Evolutionary conservation across 2,797 vertebrate species (phyloP), one percentile per base, ranked within the genome.

Genomic region (Tolypeutes matacus): DNA sequence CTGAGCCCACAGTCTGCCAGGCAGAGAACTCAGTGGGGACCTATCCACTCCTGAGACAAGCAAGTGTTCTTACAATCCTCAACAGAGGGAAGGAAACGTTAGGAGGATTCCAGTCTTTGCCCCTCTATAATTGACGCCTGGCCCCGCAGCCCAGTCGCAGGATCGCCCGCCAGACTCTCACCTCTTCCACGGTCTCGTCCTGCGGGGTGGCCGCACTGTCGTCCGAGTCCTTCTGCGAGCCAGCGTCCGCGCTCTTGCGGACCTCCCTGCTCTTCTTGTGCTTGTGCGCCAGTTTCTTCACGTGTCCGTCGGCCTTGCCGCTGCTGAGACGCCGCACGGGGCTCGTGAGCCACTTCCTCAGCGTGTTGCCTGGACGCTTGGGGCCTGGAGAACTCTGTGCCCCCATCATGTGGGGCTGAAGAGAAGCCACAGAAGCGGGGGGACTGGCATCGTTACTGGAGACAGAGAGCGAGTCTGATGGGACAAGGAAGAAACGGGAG

Each of bases 261-360:
- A 99, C 99, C 25, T 99, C 99, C 7, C 99, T 98, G 96, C 98
- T 99, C 98, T 99, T 99, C 98, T 99, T 99, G 98, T 99, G 99
- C 97, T 99, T 99, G 98, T 99, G 99, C 0, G 99, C 99, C 82
- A 99, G 98, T 91, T 99, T 99, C 98, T 99, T 99, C 65, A 99
- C 99, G 0, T 99, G 99, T 65, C 99, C 99, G 0, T 99, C 99
- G 0, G 99, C 99, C 96, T 99, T 99, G 64, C 99, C 99, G 21
- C 99, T 99, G 98, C 99, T 99, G 0, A 99, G 99, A 73, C 99
- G 98, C 73, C 99, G 99, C 97, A 99, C 99, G 0, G 99, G 99
- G 96, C 99, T 99, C 73, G 99, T 99, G 49, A 99, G 99, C 99
- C 99, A 99, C 90, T 99, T 99, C 42, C 99, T 98, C 95, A 99